These are phyloP conservation scores for Chironomus tepperi DNA, from an alignment of 1,140 invertebrate genomes.

Conservation along the genomic window DNA sequence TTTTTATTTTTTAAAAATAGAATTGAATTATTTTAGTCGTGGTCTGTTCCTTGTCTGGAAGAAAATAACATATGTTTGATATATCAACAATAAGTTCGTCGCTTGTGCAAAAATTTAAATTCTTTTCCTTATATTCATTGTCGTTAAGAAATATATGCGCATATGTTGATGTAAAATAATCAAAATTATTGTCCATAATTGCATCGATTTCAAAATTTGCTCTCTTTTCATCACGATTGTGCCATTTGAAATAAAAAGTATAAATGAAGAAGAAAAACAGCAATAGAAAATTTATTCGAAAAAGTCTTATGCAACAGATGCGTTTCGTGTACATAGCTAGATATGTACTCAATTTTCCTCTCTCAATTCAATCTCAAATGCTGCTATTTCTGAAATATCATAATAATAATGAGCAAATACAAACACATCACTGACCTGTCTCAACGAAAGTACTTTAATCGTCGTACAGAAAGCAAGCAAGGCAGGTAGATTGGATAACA, in stretches of 20 bases:
- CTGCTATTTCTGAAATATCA: neutral
- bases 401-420: neutral
- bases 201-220: neutral
- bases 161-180: neutral
- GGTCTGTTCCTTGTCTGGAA: neutral
- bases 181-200: slow-evolving; percentile 1
- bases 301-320: slow-evolving; percentile 15
- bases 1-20: too few relatives aligned
- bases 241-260: too few relatives aligned
- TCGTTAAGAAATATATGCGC: neutral
- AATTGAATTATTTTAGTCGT: neutral
- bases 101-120: slow-evolving; percentile 14
- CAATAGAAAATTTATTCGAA: neutral
- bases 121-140: neutral
- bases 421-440: slow-evolving; percentile 5
- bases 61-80: neutral
- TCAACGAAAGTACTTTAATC: neutral
- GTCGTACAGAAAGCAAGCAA: slow-evolving; percentile 22
- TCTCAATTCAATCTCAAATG: neutral
- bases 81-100: neutral
- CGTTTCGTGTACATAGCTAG: neutral
- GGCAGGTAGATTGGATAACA: slow-evolving; percentile 29
- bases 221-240: neutral
- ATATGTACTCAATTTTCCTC: too few relatives aligned
- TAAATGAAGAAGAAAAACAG: neutral